Evolutionary conservation across 2,888 invertebrate species (phyloP).

Genomic region (Linnaemya tessellans): DNA sequence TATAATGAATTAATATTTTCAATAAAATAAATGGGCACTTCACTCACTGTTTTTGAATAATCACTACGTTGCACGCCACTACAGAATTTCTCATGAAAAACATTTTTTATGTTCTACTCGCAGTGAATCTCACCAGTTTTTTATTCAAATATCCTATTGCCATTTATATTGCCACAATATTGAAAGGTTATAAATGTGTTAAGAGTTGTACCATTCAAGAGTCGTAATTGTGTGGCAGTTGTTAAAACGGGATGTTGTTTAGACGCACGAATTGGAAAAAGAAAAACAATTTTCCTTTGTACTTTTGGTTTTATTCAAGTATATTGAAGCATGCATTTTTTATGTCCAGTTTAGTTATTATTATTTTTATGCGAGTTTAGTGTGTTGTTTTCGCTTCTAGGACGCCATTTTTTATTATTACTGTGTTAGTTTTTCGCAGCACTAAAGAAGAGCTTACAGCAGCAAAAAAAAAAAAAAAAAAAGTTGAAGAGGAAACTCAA

Average conservation of each 20-base stretch:
- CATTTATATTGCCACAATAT: conserved; percentile 9
- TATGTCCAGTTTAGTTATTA: conserved; percentile 36
- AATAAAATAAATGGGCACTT: too few relatives aligned
- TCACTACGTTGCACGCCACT: too few relatives aligned
- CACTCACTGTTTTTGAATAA: too few relatives aligned
- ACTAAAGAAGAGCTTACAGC: conserved; percentile 29
- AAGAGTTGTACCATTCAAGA: neutral
- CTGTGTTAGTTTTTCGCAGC: conserved; percentile 56
- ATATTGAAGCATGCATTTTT: conserved; percentile 14
- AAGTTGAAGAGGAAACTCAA: neutral
- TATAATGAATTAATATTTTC: too few relatives aligned
- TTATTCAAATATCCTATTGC: neutral
- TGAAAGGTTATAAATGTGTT: neutral
- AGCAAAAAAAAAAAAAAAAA: neutral
- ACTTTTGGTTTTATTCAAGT: conserved; percentile 16
- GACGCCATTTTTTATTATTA: conserved; percentile 67
- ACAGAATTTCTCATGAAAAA: too few relatives aligned
- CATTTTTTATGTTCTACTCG: neutral
- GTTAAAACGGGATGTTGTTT: conserved; percentile 14
- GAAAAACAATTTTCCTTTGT: conserved; percentile 19
- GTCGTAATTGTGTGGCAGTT: conserved; percentile 8
- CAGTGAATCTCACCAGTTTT: neutral
- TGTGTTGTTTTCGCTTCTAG: conserved; percentile 27
- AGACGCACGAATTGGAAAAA: neutral
- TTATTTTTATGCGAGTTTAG: conserved; percentile 56